Base-by-base conservation (phyloP, 2,888 invertebrate genomes). In the Tanytarsus gracilentus region DNA sequence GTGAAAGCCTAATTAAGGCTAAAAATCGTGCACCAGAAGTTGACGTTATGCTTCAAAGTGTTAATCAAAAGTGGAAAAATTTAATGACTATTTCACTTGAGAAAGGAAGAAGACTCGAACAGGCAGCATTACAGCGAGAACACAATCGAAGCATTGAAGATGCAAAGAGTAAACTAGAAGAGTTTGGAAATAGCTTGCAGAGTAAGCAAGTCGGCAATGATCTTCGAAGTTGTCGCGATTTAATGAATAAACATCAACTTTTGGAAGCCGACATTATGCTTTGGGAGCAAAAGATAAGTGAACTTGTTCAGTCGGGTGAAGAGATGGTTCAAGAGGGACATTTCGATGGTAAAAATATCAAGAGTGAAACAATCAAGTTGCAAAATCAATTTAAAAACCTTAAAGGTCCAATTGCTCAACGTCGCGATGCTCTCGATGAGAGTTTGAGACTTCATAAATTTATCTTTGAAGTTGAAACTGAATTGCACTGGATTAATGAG, bases 401-500 rank as follows among this genome's bases (percentile, higher is more conserved):
- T 39, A 80, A 83, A 64, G 84, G 81, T 50, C 89, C 91, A 1
- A 84, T 88, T 0, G 77, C 77, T 3, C 75, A 76, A 63, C 78
- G 95, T 36, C 79, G 88, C 7, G 83, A 80, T 56, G 86, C 86
- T 26, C 76, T 99, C 23, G 89, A 93, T 67, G 90, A 92, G 69
- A 86, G 90, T 11, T 75, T 90, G 9, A 81, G 85, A 65, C 85
- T 88, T 69, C 94, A 97, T 74, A 93, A 96, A 71, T 95, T 96
- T 72, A 86, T 87, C 2, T 94, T 96, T 67, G 95, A 96, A 69
- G 80, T 96, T 50, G 88, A 92, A 51, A 86, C 88, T 1, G 97
- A 99, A 71, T 77, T 93, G 66, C 93, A 91, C 69, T 99, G 98
- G 98, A 88, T 98, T 64, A 84, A 85, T 36, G 97, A 97, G 72